A percentile compares a stretch with the other conserved stretches of the same genome.
phyloP scores from a whole-genome alignment of 1,140 invertebrate species.

The Zeugodacus cucurbitae region DNA sequence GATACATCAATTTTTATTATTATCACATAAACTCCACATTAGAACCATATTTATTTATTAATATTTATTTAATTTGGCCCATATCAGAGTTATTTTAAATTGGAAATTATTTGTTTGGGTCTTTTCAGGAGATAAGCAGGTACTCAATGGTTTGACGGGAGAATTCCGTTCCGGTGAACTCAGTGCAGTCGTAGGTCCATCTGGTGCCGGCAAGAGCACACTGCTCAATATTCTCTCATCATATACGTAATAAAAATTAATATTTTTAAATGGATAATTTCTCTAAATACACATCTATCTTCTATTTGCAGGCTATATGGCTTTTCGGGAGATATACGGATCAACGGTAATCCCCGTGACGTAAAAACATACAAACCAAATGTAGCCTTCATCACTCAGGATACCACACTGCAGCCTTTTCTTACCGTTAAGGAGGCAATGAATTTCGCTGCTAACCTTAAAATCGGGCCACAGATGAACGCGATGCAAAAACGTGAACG shows the following conservation, averaged over 20 bases:
- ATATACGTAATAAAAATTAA: slow-evolving; percentile 70
- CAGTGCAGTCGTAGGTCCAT: slow-evolving; percentile 82
- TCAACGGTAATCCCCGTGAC: slow-evolving; percentile 80
- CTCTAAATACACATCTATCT: neutral
- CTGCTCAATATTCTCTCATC: slow-evolving; percentile 81
- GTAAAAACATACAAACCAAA: slow-evolving; percentile 81
- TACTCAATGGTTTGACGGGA: slow-evolving; percentile 70
- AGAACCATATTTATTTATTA: too few species aligned
- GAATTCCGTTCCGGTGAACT: slow-evolving; percentile 70
- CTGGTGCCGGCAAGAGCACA: slow-evolving; percentile 88
- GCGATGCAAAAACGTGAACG: slow-evolving; percentile 73
- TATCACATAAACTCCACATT: too few species aligned
- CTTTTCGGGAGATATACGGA: slow-evolving; percentile 67
- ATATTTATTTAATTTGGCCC: too few species aligned
- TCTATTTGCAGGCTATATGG: slow-evolving; percentile 48
- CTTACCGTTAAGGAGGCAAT: slow-evolving; percentile 89
- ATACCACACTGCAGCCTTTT: slow-evolving; percentile 84
- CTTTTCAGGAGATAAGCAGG: slow-evolving; percentile 68
- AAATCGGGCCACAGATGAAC: slow-evolving; percentile 76
- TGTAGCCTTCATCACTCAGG: slow-evolving; percentile 92
- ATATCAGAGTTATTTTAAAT: too few species aligned
- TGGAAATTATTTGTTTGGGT: neutral
- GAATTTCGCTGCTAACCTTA: slow-evolving; percentile 87
- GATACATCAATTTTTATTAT: too few species aligned
- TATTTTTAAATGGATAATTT: neutral